phyloP scores from a whole-genome alignment of 2,113 vertebrate species.

The Zosterops lateralis region DNA sequence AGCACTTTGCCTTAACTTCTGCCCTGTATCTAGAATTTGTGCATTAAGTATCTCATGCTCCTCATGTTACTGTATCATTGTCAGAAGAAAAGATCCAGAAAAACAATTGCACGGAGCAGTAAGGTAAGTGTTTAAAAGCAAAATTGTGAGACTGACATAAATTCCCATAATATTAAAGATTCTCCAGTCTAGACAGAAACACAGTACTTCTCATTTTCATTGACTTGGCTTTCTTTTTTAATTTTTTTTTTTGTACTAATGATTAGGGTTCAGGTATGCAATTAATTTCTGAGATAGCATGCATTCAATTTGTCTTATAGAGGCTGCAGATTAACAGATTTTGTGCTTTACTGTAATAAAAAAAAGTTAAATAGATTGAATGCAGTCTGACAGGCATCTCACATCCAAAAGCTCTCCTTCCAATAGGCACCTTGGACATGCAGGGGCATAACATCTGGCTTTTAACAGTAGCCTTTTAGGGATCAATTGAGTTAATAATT shows the following conservation, averaged over 20 bases:
- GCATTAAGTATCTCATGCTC: not conserved
- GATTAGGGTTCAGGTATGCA: not conserved
- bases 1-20: not conserved
- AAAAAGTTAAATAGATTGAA: not conserved
- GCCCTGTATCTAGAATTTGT: not conserved
- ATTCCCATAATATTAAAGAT: not conserved
- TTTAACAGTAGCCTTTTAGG: not conserved
- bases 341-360: not conserved
- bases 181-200: not conserved
- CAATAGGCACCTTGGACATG: not conserved
- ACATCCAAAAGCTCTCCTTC: not conserved
- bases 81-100: not conserved
- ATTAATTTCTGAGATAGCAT: not conserved
- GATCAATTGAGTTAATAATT: not conserved
- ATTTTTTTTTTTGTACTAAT: not conserved
- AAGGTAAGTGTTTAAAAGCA: not conserved
- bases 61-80: not conserved
- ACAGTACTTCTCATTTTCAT: not conserved
- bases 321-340: not conserved
- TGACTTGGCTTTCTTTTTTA: not conserved
- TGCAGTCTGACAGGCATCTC: not conserved
- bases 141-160: not conserved
- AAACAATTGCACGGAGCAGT: not conserved
- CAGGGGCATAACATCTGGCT: not conserved
- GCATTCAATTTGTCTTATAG: not conserved